Percentiles rank a stretch among this genome's conserved stretches.
These are phyloP conservation scores for Synodontis membranacea DNA, from an alignment of 2,113 vertebrate genomes.

Conservation along the genomic window DNA sequence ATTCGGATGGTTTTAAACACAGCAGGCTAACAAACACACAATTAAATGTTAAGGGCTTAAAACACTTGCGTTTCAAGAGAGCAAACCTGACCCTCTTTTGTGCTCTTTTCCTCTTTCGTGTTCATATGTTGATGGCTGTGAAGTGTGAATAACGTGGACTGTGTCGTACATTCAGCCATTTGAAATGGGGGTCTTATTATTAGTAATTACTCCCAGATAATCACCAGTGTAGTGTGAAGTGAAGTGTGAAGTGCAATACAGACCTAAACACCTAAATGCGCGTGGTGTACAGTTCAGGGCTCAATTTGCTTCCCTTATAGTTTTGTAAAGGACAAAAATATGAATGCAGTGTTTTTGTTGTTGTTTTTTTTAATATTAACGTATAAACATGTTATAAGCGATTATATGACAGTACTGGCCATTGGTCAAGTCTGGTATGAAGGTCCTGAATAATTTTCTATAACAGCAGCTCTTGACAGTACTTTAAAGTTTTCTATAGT, in stretches of 20 bases:
- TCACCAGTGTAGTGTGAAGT: background rate
- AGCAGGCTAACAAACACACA: conserved; percentile 40
- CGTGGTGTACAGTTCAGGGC: background rate
- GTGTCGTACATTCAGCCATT: background rate
- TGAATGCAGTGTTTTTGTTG: background rate
- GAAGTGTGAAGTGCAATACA: background rate
- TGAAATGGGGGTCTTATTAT: conserved; percentile 21
- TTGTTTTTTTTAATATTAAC: background rate
- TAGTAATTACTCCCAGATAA: conserved; percentile 1
- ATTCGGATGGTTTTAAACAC: conserved; percentile 36
- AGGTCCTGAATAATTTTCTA: background rate
- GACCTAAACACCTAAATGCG: background rate
- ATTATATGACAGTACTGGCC: background rate
- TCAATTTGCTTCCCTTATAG: background rate
- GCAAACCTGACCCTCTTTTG: background rate
- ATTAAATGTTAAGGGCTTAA: conserved; percentile 37
- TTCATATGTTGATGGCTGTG: conserved; percentile 1
- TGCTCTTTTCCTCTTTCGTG: too few relatives aligned
- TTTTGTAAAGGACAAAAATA: background rate
- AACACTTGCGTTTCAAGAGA: conserved; percentile 25
- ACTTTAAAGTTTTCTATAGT: background rate
- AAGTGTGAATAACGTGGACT: conserved; percentile 18
- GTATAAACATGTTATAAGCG: background rate
- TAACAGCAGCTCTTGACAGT: background rate
- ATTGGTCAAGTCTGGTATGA: background rate